Evolutionary conservation across 2,113 vertebrate genomes (phyloP).

Genomic region (Oncorhynchus gorbuscha): DNA sequence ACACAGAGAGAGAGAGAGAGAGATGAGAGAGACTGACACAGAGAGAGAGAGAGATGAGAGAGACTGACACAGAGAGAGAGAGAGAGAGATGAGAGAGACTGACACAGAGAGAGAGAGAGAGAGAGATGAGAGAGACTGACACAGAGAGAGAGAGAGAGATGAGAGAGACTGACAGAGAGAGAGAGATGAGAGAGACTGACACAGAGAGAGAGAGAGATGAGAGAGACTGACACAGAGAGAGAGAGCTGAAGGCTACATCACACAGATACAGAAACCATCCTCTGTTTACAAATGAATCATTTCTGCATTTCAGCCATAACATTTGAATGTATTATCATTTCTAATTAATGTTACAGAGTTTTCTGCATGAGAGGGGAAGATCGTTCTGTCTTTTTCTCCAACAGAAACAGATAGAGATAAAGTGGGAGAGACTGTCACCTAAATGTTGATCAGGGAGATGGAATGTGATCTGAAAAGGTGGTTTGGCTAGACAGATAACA

Average conservation of each 20-base stretch:
- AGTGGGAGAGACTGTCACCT: conserved; percentile 22
- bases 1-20: too few relatives aligned
- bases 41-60: too few relatives aligned
- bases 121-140: too few relatives aligned
- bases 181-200: too few relatives aligned
- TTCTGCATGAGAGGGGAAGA: conserved; percentile 26
- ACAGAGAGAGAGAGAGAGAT: too few relatives aligned
- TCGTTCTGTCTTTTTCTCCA: neutral
- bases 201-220: neutral
- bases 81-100: too few relatives aligned
- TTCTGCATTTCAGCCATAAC: conserved; percentile 38
- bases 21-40: too few relatives aligned
- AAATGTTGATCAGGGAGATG: conserved; percentile 24
- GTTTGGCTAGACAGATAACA: conserved; percentile 8
- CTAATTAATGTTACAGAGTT: conserved; percentile 48
- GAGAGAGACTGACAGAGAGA: too few relatives aligned
- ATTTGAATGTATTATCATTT: conserved; percentile 34
- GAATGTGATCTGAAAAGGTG: conserved; percentile 32
- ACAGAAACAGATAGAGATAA: neutral
- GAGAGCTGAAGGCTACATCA: neutral
- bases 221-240: too few relatives aligned
- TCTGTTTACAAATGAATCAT: conserved; percentile 57
- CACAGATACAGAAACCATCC: conserved; percentile 14
- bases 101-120: too few relatives aligned
- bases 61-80: too few relatives aligned